A percentile compares a stretch with the other conserved stretches of the same genome.
These are phyloP conservation scores for Falco columbarius DNA, from an alignment of 2,797 vertebrate species.

Conservation along the genomic window DNA sequence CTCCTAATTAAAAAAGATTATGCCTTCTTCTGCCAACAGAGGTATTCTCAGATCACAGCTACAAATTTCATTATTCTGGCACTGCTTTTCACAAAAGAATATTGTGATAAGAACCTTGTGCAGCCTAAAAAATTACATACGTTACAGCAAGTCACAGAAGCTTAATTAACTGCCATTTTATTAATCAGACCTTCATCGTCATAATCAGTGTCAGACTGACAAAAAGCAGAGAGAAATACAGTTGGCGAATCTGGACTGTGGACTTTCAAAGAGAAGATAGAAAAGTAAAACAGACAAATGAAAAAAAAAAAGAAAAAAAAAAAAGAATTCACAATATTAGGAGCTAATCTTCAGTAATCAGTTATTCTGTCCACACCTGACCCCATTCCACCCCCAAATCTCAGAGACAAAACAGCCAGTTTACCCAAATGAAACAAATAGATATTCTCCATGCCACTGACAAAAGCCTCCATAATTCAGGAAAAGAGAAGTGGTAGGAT, in stretches of 20 bases:
- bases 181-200: not conserved
- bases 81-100: not conserved
- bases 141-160: not conserved
- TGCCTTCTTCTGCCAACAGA: not conserved
- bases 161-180: not conserved
- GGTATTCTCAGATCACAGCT: not conserved
- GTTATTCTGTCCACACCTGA: not conserved
- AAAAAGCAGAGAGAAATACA: not conserved
- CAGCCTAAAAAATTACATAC: not conserved
- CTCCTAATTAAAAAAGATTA: constrained; percentile 11
- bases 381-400: not conserved
- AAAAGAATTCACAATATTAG: not conserved
- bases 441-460: not conserved
- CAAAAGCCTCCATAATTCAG: not conserved
- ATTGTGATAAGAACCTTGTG: not conserved
- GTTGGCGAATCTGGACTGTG: not conserved
- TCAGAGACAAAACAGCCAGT: not conserved
- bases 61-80: not conserved
- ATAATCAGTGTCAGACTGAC: not conserved
- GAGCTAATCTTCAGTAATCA: not conserved
- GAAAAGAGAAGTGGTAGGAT: not conserved
- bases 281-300: not conserved
- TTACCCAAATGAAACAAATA: not conserved
- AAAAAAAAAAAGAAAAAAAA: not conserved
- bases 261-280: not conserved